Percentiles rank a stretch among this genome's conserved stretches.
These are phyloP conservation scores for Drosophila stalkeri DNA, from an alignment of 2,888 invertebrate species.

Conservation along the genomic window DNA sequence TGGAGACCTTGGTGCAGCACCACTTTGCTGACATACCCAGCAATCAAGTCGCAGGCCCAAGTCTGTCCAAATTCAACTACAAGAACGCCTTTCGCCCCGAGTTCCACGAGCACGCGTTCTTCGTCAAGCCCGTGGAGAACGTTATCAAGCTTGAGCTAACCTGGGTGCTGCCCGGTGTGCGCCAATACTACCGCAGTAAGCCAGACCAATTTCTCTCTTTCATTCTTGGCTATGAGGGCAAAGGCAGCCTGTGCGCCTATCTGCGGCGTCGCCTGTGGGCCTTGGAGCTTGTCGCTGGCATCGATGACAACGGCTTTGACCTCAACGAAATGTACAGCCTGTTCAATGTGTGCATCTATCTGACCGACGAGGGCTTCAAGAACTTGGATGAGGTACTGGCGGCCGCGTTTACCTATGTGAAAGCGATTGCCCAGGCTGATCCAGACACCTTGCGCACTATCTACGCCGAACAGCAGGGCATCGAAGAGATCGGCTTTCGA, in stretches of 20 bases:
- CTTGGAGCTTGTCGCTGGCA: conserved; percentile 89
- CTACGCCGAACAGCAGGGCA: conserved; percentile 88
- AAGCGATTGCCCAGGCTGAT: conserved; percentile 87
- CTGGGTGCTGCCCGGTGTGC: conserved; percentile 83
- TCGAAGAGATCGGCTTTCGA: conserved; percentile 91
- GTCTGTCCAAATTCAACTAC: conserved; percentile 86
- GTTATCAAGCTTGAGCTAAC: conserved; percentile 87
- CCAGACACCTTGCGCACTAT: conserved; percentile 51
- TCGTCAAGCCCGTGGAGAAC: conserved; percentile 91
- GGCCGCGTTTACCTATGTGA: conserved; percentile 92
- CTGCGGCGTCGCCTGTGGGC: conserved; percentile 91
- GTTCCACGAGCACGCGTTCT: conserved; percentile 86
- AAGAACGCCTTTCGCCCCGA: conserved; percentile 79
- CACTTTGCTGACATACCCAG: conserved; percentile 90
- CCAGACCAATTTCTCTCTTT: conserved; percentile 90
- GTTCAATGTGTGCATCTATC: conserved; percentile 89
- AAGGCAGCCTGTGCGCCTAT: conserved; percentile 92
- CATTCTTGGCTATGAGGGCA: conserved; percentile 94
- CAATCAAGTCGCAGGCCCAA: conserved; percentile 88
- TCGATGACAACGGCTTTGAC: conserved; percentile 91
- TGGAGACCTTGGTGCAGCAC: conserved; percentile 84
- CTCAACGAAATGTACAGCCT: conserved; percentile 92
- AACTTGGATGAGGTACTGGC: conserved; percentile 91
- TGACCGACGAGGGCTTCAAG: conserved; percentile 92
- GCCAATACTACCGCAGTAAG: conserved; percentile 82